phyloP scores from a whole-genome alignment of 1,140 invertebrate genomes.

The Bombyx mandarina region DNA sequence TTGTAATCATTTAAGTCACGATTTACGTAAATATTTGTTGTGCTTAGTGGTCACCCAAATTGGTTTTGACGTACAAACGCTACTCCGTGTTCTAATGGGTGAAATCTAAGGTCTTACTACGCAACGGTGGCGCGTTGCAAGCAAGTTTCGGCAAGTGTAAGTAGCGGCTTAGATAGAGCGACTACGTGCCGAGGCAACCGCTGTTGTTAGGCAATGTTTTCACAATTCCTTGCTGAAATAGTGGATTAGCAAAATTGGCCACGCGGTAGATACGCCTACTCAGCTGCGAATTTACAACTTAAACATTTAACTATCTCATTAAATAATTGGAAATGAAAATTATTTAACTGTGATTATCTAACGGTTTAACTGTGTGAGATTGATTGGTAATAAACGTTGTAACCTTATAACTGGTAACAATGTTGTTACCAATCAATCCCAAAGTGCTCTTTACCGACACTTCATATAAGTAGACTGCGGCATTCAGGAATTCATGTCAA shows the following conservation, averaged over 20 bases:
- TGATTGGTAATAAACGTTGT: no score
- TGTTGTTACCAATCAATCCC: no score
- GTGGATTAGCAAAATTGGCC: constrained; percentile 38
- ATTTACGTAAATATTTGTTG: constrained; percentile 22
- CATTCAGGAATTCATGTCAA: no score
- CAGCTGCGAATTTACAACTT: no score
- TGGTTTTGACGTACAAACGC: constrained; percentile 42
- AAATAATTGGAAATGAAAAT: constrained; percentile 8
- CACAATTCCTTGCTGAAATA: constrained; percentile 40
- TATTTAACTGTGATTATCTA: no score
- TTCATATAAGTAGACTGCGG: no score
- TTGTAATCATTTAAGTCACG: constrained; percentile 5
- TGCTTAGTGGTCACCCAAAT: constrained; percentile 19
- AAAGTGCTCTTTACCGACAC: no score
- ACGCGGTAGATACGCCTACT: constrained; percentile 12
- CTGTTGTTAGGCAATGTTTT: constrained; percentile 40
- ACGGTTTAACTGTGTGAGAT: no score
- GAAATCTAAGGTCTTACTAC: constrained; percentile 47
- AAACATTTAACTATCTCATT: background rate
- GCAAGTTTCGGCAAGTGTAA: constrained; percentile 26
- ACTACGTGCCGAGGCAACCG: constrained; percentile 25
- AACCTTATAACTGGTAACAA: no score
- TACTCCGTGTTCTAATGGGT: constrained; percentile 38
- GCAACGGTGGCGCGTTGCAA: constrained; percentile 31
- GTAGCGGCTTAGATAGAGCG: constrained; percentile 9